phyloP scores from a whole-genome alignment of 2,113 vertebrate genomes.

The Ailurus styani region DNA sequence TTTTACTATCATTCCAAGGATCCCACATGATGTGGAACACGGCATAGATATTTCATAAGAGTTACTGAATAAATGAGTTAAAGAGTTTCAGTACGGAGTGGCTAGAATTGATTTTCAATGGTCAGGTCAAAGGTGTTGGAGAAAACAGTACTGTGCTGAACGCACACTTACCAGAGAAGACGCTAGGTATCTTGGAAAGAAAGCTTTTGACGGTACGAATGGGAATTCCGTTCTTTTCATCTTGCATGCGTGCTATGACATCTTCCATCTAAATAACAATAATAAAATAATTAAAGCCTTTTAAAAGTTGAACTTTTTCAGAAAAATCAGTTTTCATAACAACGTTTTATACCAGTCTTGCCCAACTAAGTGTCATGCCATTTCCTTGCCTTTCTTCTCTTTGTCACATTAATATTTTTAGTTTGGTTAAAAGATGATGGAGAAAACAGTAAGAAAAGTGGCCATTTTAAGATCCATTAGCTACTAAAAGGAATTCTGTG shows the following conservation, averaged over 20 bases:
- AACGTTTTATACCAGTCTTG: not conserved
- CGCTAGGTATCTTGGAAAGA: constrained; percentile 98
- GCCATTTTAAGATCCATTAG: not conserved
- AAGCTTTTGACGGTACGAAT: constrained; percentile 99
- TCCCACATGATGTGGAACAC: not conserved
- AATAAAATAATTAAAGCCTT: constrained; percentile 40
- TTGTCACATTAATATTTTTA: not conserved
- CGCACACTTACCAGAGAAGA: constrained; percentile 94
- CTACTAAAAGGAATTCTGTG: not conserved
- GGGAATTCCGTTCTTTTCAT: constrained; percentile 97
- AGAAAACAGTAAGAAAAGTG: not conserved
- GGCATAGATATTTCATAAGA: not conserved
- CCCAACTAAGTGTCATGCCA: not conserved
- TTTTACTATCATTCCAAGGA: not conserved
- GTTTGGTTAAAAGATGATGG: not conserved
- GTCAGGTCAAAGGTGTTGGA: not conserved
- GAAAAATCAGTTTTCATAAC: not conserved
- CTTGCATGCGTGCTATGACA: constrained; percentile 97
- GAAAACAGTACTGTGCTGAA: not conserved
- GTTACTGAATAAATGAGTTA: not conserved
- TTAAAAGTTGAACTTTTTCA: constrained; percentile 36
- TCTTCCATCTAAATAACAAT: constrained; percentile 91
- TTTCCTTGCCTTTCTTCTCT: not conserved
- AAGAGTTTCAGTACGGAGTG: not conserved
- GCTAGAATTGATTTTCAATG: not conserved